These are phyloP conservation scores for Scomber scombrus DNA, from an alignment of 2,113 vertebrate species.

Conservation along the genomic window DNA sequence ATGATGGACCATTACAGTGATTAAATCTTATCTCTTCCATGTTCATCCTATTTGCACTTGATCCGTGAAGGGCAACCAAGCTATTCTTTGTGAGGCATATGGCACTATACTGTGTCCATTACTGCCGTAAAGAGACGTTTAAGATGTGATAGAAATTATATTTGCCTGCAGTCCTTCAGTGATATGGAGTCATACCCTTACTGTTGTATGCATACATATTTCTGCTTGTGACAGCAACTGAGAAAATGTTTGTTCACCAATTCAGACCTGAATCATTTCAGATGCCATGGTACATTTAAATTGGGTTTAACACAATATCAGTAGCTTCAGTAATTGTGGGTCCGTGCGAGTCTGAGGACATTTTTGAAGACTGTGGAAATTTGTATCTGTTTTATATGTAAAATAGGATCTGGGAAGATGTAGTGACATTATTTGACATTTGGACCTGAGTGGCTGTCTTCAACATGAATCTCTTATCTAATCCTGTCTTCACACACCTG, in stretches of 20 bases:
- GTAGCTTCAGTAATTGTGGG: neutral
- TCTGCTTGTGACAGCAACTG: neutral
- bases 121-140: slow-evolving; percentile 22
- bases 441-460: slow-evolving; percentile 45
- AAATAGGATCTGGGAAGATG: slow-evolving; percentile 27
- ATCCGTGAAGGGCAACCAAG: slow-evolving; percentile 20
- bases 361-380: no score
- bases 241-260: neutral
- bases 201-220: neutral
- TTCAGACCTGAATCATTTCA: neutral
- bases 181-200: neutral
- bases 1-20: slow-evolving; percentile 5
- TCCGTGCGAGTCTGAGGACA: no score
- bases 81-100: slow-evolving; percentile 29
- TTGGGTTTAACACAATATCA: neutral
- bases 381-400: slow-evolving; percentile 17
- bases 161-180: slow-evolving; percentile 11
- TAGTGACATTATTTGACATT: slow-evolving; percentile 76
- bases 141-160: slow-evolving; percentile 23
- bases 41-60: slow-evolving; percentile 42
- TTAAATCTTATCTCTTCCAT: slow-evolving; percentile 12
- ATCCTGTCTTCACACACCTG: slow-evolving; percentile 19
- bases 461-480: slow-evolving; percentile 13
- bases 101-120: slow-evolving; percentile 33
- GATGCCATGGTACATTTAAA: neutral